These are phyloP conservation scores for Cryptoblepharus egeriae DNA, from an alignment of 2,797 vertebrate genomes.

Conservation along the genomic window DNA sequence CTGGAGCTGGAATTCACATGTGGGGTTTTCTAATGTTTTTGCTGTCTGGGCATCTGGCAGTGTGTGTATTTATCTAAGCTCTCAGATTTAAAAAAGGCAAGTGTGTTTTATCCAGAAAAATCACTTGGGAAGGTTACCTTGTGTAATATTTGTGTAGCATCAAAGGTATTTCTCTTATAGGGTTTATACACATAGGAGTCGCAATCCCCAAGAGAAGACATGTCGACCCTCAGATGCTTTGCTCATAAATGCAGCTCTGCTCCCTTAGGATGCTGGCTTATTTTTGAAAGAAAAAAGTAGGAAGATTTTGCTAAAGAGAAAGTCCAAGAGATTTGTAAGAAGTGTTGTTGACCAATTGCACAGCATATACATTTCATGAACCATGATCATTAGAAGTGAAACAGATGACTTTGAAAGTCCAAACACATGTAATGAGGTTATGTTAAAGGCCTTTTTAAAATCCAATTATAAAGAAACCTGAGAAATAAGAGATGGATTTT, in stretches of 20 bases:
- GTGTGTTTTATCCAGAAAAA: neutral
- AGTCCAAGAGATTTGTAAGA: neutral
- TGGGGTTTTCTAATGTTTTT: neutral
- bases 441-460: neutral
- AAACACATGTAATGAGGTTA: neutral
- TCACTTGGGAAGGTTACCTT: neutral
- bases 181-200: neutral
- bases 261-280: neutral
- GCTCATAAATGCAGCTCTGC: neutral
- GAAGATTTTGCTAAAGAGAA: neutral
- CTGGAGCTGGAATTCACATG: neutral
- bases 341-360: neutral
- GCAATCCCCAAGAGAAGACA: neutral
- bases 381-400: neutral
- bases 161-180: neutral
- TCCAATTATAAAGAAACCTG: neutral
- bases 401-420: neutral
- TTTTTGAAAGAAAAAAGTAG: rapidly evolving
- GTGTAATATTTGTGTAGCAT: neutral
- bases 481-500: slow-evolving; percentile 17
- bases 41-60: neutral
- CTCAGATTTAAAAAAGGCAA: rapidly evolving
- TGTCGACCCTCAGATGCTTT: neutral
- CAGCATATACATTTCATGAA: neutral
- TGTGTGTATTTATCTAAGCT: neutral